Evolutionary conservation across 2,888 invertebrate species (phyloP), one percentile per base, ranked within the genome.

Genomic region (Thymelicus lineola): DNA sequence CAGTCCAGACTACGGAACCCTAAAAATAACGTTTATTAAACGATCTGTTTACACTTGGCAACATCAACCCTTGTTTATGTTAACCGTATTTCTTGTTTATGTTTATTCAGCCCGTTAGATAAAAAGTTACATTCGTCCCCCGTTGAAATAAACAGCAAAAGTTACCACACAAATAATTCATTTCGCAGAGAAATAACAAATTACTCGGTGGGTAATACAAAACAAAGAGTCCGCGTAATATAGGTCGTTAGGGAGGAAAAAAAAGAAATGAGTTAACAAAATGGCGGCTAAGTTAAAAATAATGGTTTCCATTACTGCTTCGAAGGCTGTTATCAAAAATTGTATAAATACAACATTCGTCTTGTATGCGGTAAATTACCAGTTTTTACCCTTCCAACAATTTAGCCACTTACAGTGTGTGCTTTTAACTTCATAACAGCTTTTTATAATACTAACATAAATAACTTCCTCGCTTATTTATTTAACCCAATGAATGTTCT

Each of bases 271-370:
- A 76, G 76, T 77, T 76, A 79, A 76, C 75, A 74, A 74, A 77
- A 79, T 79, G 73, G 75, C 72, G 73, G 77, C 74, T 76, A 77
- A 79, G 79, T 80, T 75, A 77, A 77, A 79, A 77, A 75, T 79
- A 80, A 80, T 77, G 77, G 73, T 73, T 73, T 75, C 75, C 78
- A 75, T 80, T 79, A 74, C 73, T 42, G 64, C 63, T 70, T 70
- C 62, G 70, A 70, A 70, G 64, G 70, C 63, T 70, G 70, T 64
- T 70, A 69, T 69, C 69, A 69, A 69, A 69, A 69, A 69, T 69
- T 69, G 63, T 69, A 63, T 69, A 69, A 63, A 69, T 63, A 69
- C 38, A 50, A 48, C 58, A 69, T 69, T 48, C 58, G 62, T 69
- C 69, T 63, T 42, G 63, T 63, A 42, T 63, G 63, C 58, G 36